Conservation (phyloP, 1,140 invertebrate genomes). For the Magallana gigas region DNA sequence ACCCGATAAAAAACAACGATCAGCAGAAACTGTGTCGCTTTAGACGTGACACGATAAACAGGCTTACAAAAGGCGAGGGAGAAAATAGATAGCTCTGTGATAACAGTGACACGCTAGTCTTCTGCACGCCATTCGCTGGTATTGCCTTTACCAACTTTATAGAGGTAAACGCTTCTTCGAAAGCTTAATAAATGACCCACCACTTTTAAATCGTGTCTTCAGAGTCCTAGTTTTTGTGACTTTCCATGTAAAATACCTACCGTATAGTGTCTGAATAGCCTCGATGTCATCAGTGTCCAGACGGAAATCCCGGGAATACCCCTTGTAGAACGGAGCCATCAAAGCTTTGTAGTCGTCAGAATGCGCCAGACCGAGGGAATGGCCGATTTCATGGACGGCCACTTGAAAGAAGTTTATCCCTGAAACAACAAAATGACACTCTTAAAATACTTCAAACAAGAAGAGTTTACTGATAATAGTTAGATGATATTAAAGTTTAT, state of each 20-base stretch:
- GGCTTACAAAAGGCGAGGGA: neutral
- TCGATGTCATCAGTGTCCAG: constrained; percentile 92
- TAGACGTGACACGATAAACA: neutral
- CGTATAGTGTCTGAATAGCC: constrained; percentile 85
- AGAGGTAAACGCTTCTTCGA: too few relatives aligned
- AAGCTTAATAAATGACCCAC: too few relatives aligned
- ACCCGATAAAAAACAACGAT: neutral
- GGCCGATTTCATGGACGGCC: constrained; percentile 80
- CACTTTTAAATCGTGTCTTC: too few relatives aligned
- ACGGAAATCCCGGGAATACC: constrained; percentile 84
- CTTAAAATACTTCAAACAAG: too few relatives aligned
- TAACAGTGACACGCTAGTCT: neutral
- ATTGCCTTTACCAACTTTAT: neutral
- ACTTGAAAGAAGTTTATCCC: constrained; percentile 79
- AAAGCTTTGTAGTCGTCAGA: constrained; percentile 76
- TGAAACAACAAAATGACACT: constrained; percentile 44
- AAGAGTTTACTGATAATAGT: too few relatives aligned
- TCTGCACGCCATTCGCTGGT: neutral
- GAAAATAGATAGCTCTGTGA: neutral
- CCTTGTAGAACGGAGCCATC: constrained; percentile 81
- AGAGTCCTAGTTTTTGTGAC: too few relatives aligned
- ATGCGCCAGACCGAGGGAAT: constrained; percentile 79
- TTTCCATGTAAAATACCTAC: constrained; percentile 63
- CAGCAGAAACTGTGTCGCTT: neutral
- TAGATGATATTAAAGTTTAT: too few relatives aligned